These are phyloP conservation scores for Hymenopus coronatus DNA, from an alignment of 2,888 invertebrate species.

Conservation along the genomic window DNA sequence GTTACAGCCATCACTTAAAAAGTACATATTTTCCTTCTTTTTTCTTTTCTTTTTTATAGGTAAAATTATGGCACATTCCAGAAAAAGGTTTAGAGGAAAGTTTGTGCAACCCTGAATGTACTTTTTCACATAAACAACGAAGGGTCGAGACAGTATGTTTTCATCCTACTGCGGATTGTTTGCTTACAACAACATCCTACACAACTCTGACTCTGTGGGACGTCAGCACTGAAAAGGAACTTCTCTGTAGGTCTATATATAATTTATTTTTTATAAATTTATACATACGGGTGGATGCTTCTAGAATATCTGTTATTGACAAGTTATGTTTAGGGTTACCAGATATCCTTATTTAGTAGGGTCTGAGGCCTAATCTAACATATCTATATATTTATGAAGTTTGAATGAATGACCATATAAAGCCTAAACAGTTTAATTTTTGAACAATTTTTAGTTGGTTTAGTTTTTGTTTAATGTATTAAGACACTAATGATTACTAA, in stretches of 20 bases:
- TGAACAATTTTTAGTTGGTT: too few species aligned
- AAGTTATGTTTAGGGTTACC: too few species aligned
- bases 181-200: slow-evolving; percentile 83
- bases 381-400: too few species aligned
- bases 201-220: slow-evolving; percentile 85
- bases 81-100: slow-evolving; percentile 75
- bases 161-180: slow-evolving; percentile 85
- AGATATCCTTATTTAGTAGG: too few species aligned
- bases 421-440: too few species aligned
- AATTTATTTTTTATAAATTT: too few species aligned
- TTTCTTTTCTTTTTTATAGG: slow-evolving; percentile 49
- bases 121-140: slow-evolving; percentile 77
- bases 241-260: slow-evolving; percentile 60
- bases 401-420: too few species aligned
- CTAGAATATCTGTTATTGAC: too few species aligned
- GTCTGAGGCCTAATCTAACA: too few species aligned
- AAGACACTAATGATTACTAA: too few species aligned
- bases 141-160: slow-evolving; percentile 87
- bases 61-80: slow-evolving; percentile 89
- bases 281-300: too few species aligned
- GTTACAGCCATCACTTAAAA: not conserved
- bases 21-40: not conserved
- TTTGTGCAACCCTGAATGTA: slow-evolving; percentile 73
- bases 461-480: too few species aligned
- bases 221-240: slow-evolving; percentile 75